Conservation (phyloP, 2,113 vertebrate genomes). For the Apaloderma vittatum region DNA sequence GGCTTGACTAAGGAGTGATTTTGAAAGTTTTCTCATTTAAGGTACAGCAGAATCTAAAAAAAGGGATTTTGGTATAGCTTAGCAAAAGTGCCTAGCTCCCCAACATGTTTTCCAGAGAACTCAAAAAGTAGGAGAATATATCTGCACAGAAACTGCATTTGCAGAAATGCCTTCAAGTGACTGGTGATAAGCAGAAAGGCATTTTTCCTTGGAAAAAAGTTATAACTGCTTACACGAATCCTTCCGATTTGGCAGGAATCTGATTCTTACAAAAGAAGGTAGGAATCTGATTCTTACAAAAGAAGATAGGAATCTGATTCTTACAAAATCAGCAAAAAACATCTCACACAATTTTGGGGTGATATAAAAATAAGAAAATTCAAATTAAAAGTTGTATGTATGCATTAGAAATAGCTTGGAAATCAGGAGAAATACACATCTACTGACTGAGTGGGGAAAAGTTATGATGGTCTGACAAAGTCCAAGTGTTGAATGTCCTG, state of each 20-base stretch:
- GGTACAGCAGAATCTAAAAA: not conserved
- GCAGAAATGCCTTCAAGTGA: not conserved
- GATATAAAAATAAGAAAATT: not conserved
- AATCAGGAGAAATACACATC: not conserved
- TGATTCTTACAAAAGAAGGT: not conserved
- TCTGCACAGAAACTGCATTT: not conserved
- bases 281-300: not conserved
- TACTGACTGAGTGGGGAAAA: not conserved
- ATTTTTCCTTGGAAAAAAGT: not conserved
- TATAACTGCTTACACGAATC: not conserved
- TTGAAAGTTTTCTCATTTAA: not conserved
- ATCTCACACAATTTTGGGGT: not conserved
- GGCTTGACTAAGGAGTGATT: not conserved
- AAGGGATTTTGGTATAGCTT: not conserved
- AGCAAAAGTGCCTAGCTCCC: not conserved
- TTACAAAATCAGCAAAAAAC: not conserved
- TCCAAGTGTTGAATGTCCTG: not conserved
- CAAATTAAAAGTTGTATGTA: not conserved
- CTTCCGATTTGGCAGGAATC: not conserved
- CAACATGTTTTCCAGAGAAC: not conserved
- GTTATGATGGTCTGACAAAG: rapidly evolving
- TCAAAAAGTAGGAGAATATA: not conserved
- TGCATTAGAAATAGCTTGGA: not conserved
- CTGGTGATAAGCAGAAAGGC: not conserved
- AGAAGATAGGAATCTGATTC: not conserved